Base-by-base conservation (phyloP, 2,113 vertebrate species). In the Tragelaphus scriptus region DNA sequence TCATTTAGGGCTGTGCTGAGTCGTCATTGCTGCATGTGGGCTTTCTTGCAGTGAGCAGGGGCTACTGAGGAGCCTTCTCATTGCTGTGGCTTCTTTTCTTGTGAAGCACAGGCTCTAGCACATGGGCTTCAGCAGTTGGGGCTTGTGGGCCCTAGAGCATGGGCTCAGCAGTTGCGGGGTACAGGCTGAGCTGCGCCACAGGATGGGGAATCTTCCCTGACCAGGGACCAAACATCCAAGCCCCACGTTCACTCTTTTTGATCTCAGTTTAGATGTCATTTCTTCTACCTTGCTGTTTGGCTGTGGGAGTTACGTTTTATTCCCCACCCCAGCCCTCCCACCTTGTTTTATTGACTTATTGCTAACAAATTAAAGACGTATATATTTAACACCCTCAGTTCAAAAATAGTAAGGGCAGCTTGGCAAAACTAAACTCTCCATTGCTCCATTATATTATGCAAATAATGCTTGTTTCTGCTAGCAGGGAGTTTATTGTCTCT, bases 61-160 rank as follows among this genome's bases (percentile, higher is more conserved):
- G 32, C 65, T 68, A n/a, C 65, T 9, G 65, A 68, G 32, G n/a
- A 68, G 65, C 65, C 8, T 9, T n/a, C 65, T 68, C 32, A n/a
- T 19, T 0, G 7, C 0, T 0, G 16, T 68, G 32, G 65, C 65
- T 68, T n/a, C 65, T 1, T n/a, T 68, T n/a, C 1, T 68, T 68
- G 32, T 19, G 32, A 2, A 21, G 65, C 65, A 68, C 7, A 68
- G 65, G 65, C 32, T 68, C 65, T 19, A 2, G 32, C 65, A 17
- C 65, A 36, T 19, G 17, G 65, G 17, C 8, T 16, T 36, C 32
- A 19, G 65, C 65, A 36, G 30, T n/a, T 36, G 32, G 10, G 32
- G 65, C 65, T n/a, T 68, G 65, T 40, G 36, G 21, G 19, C 21
- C 10, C 36, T 40, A 12, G 19, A 75, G 68, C 68, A 19, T 10